phyloP scores from a whole-genome alignment of 2,113 vertebrate genomes.

The Charadrius vociferus region DNA sequence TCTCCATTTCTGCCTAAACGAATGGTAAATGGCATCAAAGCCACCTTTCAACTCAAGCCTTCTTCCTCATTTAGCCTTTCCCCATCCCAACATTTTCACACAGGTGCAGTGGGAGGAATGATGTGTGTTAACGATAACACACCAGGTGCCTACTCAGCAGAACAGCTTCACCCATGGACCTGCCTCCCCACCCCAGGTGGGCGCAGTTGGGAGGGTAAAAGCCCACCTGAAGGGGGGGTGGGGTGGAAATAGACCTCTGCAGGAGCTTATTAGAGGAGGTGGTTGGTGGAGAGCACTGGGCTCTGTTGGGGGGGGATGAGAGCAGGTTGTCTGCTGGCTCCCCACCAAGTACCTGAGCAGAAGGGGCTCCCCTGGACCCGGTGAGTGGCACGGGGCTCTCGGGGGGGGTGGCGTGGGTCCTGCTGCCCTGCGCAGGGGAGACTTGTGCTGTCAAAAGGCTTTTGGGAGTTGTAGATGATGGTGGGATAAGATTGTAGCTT shows the following conservation, averaged over 20 bases:
- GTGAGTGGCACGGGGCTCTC: neutral
- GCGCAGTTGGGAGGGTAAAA: accelerated
- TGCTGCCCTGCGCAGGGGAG: neutral
- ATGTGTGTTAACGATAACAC: accelerated
- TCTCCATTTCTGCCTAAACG: neutral
- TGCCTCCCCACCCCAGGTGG: neutral
- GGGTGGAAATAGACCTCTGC: neutral
- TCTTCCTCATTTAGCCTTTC: neutral
- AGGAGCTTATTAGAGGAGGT: neutral
- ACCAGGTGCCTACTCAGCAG: too few relatives aligned
- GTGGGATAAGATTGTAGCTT: neutral
- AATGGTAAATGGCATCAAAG: neutral
- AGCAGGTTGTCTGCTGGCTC: too few relatives aligned
- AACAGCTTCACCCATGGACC: neutral
- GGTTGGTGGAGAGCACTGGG: accelerated
- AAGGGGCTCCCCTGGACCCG: accelerated
- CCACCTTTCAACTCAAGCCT: accelerated
- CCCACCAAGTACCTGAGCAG: accelerated
- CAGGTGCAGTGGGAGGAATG: neutral
- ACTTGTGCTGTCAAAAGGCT: neutral
- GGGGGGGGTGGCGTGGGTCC: accelerated
- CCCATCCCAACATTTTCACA: accelerated
- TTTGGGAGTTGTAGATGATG: accelerated
- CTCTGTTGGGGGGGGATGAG: too few relatives aligned
- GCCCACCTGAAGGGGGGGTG: neutral